A percentile compares a stretch with the other conserved stretches of the same genome.
These are phyloP conservation scores for Trachymyrmex septentrionalis DNA, from an alignment of 1,140 invertebrate species.

Conservation along the genomic window DNA sequence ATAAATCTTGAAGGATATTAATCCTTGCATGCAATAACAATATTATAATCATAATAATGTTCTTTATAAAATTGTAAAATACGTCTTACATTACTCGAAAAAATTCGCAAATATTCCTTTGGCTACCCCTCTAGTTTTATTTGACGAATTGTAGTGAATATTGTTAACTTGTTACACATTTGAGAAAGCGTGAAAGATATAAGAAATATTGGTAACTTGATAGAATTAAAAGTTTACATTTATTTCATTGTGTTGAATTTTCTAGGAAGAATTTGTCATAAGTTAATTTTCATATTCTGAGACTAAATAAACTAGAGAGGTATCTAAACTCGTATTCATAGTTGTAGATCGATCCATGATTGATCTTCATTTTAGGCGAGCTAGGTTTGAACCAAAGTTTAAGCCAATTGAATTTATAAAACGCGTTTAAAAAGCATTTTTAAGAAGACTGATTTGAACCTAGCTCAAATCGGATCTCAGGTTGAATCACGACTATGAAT, in stretches of 20 bases:
- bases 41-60: slow-evolving; percentile 68
- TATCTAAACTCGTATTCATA: background rate
- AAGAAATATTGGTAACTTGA: background rate
- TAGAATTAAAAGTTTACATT: background rate
- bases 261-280: background rate
- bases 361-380: too few species aligned
- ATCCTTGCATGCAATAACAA: slow-evolving; percentile 74
- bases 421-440: too few species aligned
- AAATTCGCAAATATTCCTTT: background rate
- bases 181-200: background rate
- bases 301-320: slow-evolving; percentile 9
- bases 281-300: background rate
- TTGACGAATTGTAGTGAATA: background rate
- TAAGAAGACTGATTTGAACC: too few species aligned
- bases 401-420: too few species aligned
- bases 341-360: too few species aligned
- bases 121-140: slow-evolving; percentile 7
- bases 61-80: slow-evolving; percentile 76
- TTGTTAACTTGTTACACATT: slow-evolving; percentile 19
- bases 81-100: slow-evolving; percentile 72
- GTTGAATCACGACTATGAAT: too few species aligned
- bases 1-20: slow-evolving; percentile 66
- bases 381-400: too few species aligned
- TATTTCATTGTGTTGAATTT: background rate
- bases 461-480: too few species aligned